Base-by-base conservation (phyloP, 2,888 invertebrate genomes). In the Drosophila austrosaltans region DNA sequence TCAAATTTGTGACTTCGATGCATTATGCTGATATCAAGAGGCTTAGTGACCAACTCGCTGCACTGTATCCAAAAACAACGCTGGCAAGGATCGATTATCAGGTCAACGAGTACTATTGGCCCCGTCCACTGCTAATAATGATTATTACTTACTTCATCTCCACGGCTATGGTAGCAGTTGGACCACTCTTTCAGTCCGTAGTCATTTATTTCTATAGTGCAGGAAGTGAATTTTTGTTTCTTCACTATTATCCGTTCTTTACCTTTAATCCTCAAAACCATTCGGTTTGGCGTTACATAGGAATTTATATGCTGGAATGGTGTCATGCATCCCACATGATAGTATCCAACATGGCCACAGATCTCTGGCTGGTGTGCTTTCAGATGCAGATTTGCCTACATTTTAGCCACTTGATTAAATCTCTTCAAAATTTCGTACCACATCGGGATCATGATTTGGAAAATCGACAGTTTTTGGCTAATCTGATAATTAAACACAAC, bases 311-410 rank as follows among this genome's bases (percentile, higher is more conserved):
- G 2, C 16, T 75, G 0, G 89, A 89, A 56, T 53, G 69, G 30
- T 12, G 83, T 16, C 79, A 88, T 65, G 71, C 73, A 28, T 60
- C 54, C 3, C 58, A 74, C 1, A 70, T 79, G 69, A 58, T 82
- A 8, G 60, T 76, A 12, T 66, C 78, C 10, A 78, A 75, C 6
- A 64, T 72, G 10, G 60, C 66, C 57, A 66, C 77, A 0, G 89
- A 89, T 65, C 67, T 82, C 8, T 90, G 83, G 85, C 66, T 89
- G 39, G 66, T 90, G 3, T 78, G 71, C 30, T 82, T 83, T 48
- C 74, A 81, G 3, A 58, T 76, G 8, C 91, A 91, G 72, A 75
- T 91, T 32, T 87, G 83, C 67, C 83, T 91, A 80, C 91, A 91
- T 39, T 79, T 91, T n/a, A 81, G 82, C 22, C 76, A 82, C 32